Evolutionary conservation across 2,888 invertebrate genomes (phyloP).

Genomic region (Agonopterix heracliana): DNA sequence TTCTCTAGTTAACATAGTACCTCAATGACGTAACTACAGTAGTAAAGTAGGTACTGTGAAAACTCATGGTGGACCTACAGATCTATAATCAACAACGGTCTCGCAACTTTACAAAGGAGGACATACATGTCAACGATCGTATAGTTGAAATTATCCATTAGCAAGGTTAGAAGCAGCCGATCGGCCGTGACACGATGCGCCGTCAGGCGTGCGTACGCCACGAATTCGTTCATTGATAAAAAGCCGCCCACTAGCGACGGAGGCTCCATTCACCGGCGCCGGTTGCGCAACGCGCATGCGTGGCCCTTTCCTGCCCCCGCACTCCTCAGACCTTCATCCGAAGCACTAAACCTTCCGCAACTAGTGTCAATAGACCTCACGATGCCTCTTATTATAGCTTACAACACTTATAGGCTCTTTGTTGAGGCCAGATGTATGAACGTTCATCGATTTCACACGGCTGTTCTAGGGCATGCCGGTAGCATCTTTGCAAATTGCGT

Average conservation of each 20-base stretch:
- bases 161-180: constrained; percentile 42
- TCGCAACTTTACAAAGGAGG: constrained; percentile 16
- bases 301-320: constrained; percentile 29
- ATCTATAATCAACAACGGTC: constrained; percentile 13
- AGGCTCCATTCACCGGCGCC: constrained; percentile 67
- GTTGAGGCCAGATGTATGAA: too few species aligned
- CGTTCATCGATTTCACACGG: too few species aligned
- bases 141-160: constrained; percentile 59
- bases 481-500: too few species aligned
- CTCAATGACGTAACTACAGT: too few species aligned
- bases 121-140: constrained; percentile 21
- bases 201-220: constrained; percentile 55
- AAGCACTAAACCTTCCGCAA: constrained; percentile 43
- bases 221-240: constrained; percentile 73
- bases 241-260: constrained; percentile 59
- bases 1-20: too few species aligned
- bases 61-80: too few species aligned
- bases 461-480: too few species aligned
- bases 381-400: too few species aligned
- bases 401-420: too few species aligned
- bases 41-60: too few species aligned
- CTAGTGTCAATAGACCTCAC: constrained; percentile 10
- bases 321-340: constrained; percentile 42
- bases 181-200: constrained; percentile 58
- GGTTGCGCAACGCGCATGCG: constrained; percentile 62